phyloP scores from a whole-genome alignment of 1,140 invertebrate genomes.

The Philotrypesis tridentata region DNA sequence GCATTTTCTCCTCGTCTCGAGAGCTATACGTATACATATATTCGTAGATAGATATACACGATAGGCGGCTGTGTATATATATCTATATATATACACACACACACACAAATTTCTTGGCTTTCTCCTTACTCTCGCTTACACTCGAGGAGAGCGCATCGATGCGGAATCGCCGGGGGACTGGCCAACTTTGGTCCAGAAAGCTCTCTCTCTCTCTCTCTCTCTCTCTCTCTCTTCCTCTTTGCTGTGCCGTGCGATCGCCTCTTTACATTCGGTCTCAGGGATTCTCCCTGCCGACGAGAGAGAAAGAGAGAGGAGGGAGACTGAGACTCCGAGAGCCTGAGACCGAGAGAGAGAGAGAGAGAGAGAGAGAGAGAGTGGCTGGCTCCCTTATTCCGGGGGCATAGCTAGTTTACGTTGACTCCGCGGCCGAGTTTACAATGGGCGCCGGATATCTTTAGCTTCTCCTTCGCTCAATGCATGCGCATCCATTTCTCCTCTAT shows the following conservation, averaged over 20 bases:
- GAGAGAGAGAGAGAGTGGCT: neutral
- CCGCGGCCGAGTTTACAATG: constrained; percentile 1
- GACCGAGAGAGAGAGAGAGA: too few relatives aligned
- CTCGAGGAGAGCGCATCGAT: neutral
- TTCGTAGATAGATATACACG: too few relatives aligned
- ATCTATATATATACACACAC: too few relatives aligned
- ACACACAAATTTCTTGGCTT: too few relatives aligned
- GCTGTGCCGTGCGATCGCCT: neutral
- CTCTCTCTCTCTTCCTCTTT: neutral
- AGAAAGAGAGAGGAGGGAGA: neutral
- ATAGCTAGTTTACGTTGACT: neutral
- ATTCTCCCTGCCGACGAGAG: neutral
- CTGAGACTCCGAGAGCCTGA: neutral
- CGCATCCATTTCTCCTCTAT: neutral
- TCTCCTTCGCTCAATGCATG: neutral
- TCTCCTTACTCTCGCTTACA: neutral
- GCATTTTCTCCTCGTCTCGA: neutral
- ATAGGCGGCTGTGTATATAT: neutral
- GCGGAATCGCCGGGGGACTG: neutral
- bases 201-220: neutral
- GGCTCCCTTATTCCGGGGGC: neutral
- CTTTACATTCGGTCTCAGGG: neutral
- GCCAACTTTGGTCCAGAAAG: neutral
- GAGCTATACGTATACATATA: neutral
- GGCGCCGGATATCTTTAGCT: constrained; percentile 1